These are phyloP conservation scores for Drosophila sucinea DNA, from an alignment of 1,140 invertebrate genomes.

Conservation along the genomic window DNA sequence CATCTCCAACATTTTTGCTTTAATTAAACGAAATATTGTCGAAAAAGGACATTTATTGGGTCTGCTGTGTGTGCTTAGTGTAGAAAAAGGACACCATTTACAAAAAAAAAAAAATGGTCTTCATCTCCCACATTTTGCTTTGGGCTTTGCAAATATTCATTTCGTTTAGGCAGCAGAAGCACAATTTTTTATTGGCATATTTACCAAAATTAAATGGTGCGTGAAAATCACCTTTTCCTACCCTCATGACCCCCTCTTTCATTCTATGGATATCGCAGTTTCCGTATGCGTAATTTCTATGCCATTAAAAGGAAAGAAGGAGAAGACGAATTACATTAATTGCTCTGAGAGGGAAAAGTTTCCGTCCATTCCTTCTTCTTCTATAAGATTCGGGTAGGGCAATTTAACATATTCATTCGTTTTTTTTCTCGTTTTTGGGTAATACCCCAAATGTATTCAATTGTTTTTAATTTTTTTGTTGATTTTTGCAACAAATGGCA, in stretches of 20 bases:
- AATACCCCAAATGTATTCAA: conserved; percentile 44
- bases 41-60: conserved; percentile 33
- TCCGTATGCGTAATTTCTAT: conserved; percentile 73
- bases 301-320: conserved; percentile 36
- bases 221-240: conserved; percentile 41
- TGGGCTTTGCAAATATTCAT: conserved; percentile 60
- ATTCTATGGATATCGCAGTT: neutral
- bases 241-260: conserved; percentile 30
- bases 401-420: conserved; percentile 48
- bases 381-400: neutral
- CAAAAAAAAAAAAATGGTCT: neutral
- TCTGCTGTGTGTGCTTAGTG: conserved; percentile 23
- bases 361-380: neutral
- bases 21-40: conserved; percentile 72
- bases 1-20: conserved; percentile 29
- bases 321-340: conserved; percentile 73
- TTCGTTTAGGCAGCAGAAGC: conserved; percentile 48
- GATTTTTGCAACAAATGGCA: conserved; percentile 49
- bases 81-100: conserved; percentile 21
- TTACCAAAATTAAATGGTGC: conserved; percentile 78
- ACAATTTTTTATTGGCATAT: conserved; percentile 77
- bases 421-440: neutral
- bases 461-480: conserved; percentile 60
- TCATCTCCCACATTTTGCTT: conserved; percentile 25
- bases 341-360: conserved; percentile 44